phyloP scores from a whole-genome alignment of 2,888 invertebrate genomes.

The Eupelmus urozonus region DNA sequence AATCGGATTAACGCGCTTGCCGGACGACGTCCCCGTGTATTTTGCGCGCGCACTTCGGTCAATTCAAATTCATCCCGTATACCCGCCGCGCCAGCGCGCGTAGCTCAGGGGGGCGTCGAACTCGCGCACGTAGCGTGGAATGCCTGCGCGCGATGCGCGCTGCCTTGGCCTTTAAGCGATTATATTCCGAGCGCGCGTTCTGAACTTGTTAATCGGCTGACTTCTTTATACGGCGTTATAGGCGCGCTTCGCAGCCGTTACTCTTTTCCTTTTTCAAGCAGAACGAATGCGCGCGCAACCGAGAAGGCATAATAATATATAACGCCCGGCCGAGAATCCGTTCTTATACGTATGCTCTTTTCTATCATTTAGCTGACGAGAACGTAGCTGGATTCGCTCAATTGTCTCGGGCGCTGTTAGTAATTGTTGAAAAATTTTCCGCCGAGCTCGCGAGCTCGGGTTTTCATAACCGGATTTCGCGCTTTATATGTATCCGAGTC shows the following conservation, averaged over 20 bases:
- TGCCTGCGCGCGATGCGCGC: background rate
- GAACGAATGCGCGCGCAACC: too few relatives aligned
- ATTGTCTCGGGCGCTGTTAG: background rate
- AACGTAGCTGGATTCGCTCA: too few relatives aligned
- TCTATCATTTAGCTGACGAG: too few relatives aligned
- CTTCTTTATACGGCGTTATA: background rate
- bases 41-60: background rate
- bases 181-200: constrained; percentile 11
- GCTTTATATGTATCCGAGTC: constrained; percentile 6
- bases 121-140: background rate
- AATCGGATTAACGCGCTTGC: constrained; percentile 33
- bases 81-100: too few relatives aligned
- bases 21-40: background rate
- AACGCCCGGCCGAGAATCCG: too few relatives aligned
- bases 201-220: background rate
- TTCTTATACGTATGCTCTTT: too few relatives aligned
- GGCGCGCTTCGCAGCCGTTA: background rate
- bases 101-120: too few relatives aligned
- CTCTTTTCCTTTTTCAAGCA: background rate
- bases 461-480: constrained; percentile 34
- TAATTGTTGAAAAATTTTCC: background rate
- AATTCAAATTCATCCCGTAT: constrained; percentile 24
- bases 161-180: constrained; percentile 15
- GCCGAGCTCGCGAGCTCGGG: background rate
- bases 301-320: too few relatives aligned